Evolutionary conservation across 64 coral and sea anemone species (phyloP).

Genomic region (Dendronephthya gigantea): DNA sequence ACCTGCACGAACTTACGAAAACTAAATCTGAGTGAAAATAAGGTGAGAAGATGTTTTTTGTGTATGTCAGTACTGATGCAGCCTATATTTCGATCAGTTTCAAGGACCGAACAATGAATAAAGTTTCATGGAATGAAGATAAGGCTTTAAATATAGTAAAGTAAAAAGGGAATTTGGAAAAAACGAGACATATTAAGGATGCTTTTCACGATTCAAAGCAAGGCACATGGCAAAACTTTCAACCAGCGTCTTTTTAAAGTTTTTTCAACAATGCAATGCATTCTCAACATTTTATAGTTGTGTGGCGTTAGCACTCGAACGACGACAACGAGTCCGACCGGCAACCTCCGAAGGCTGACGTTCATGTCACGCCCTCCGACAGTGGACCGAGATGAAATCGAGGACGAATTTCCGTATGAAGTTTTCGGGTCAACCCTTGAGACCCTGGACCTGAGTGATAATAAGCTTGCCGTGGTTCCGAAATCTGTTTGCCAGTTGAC

Average conservation of each 20-base stretch:
- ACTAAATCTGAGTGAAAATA: constrained; percentile 66
- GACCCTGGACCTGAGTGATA: constrained; percentile 62
- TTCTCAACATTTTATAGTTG: background rate
- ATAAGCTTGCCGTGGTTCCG: constrained; percentile 55
- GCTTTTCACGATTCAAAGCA: too few relatives aligned
- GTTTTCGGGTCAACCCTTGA: constrained; percentile 71
- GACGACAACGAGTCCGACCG: background rate
- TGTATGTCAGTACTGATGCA: background rate
- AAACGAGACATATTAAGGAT: too few relatives aligned
- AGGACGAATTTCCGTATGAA: constrained; percentile 49
- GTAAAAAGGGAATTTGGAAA: too few relatives aligned
- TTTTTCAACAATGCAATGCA: too few relatives aligned
- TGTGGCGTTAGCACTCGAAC: background rate
- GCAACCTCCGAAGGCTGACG: constrained; percentile 30
- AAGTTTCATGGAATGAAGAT: too few relatives aligned
- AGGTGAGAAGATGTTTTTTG: constrained; percentile 27
- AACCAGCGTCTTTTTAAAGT: too few relatives aligned
- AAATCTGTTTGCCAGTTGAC: constrained; percentile 55
- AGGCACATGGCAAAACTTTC: too few relatives aligned
- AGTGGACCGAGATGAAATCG: constrained; percentile 46
- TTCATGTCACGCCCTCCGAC: constrained; percentile 34
- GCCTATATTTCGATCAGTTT: too few relatives aligned
- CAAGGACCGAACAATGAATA: too few relatives aligned
- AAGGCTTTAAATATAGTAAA: too few relatives aligned
- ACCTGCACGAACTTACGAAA: constrained; percentile 51